Percentiles rank a stretch among this genome's conserved stretches.
These are phyloP conservation scores for Neocrepidodera transversa DNA, from an alignment of 2,888 invertebrate genomes.

Conservation along the genomic window DNA sequence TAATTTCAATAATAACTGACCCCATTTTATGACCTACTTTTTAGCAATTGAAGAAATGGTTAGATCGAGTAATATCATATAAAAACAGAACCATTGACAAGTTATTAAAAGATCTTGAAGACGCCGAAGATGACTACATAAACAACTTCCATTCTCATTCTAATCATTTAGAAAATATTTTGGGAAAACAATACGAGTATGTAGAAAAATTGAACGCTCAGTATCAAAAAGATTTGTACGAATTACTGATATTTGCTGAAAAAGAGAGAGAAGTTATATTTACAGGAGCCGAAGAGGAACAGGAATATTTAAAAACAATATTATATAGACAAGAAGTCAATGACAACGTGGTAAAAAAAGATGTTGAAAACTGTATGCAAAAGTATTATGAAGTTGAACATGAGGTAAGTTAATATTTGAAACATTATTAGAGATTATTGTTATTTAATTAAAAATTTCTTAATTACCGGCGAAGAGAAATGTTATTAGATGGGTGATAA, in stretches of 20 bases:
- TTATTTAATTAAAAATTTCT: too few species aligned
- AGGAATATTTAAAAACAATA: constrained; percentile 58
- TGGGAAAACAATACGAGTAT: constrained; percentile 64
- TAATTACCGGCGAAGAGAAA: too few species aligned
- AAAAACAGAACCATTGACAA: constrained; percentile 73
- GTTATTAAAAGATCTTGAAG: constrained; percentile 71
- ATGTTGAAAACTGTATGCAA: constrained; percentile 44
- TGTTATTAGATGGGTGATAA: too few species aligned
- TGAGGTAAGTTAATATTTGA: constrained; percentile 59
- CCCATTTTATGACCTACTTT: neutral
- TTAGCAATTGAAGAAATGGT: constrained; percentile 66
- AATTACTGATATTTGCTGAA: constrained; percentile 63
- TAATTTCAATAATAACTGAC: too few species aligned
- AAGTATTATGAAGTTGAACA: constrained; percentile 63
- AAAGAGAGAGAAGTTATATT: constrained; percentile 64
- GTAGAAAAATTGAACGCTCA: constrained; percentile 59
- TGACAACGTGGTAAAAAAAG: constrained; percentile 34
- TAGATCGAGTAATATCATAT: constrained; percentile 69
- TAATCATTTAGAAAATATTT: constrained; percentile 71
- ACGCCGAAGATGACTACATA: constrained; percentile 76
- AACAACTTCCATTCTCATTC: constrained; percentile 77
- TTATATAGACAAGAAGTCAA: constrained; percentile 55
- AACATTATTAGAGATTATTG: too few species aligned
- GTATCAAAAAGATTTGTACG: constrained; percentile 64
- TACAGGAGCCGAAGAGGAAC: constrained; percentile 58